Base-by-base conservation (phyloP, 2,113 vertebrate genomes). In the Melierax canorus region DNA sequence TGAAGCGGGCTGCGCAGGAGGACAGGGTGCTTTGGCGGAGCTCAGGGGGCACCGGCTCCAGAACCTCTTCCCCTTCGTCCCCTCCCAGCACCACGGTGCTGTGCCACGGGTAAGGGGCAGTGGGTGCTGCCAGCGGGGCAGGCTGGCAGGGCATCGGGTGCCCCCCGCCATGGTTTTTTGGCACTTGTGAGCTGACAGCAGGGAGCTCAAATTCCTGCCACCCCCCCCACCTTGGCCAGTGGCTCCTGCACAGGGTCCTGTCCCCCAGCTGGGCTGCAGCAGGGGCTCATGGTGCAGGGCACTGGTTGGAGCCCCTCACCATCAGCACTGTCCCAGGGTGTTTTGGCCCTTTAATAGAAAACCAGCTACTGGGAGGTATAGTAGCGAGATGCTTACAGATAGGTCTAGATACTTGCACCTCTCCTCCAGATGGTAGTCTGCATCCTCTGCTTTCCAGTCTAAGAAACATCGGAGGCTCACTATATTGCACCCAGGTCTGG, bases 241-340 rank as follows among this genome's bases (percentile, higher is more conserved):
- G 24, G 26, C 34, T 78, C 45, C 69, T 5, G 3, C 1, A 3
- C 43, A 60, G 39, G 38, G 38, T 27, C 30, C 21, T 11, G 45
- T 27, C 22, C 26, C 21, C 21, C 0, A 1, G 27, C 50, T 0
- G 1, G n/a, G 15, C 50, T n/a, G 43, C 1, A 3, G 18, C 45
- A 18, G 38, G 41, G 20, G 7, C 9, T 39, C 1, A 0, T 18
- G 34, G 15, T 12, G 15, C 27, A 30, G 51, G 56, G 27, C 14
- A 22, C 46, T 20, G 68, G 12, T 39, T 10, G 6, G 59, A 75
- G 38, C 50, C 73, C 41, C n/a, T 56, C 48, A 18, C 27, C 38
- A 3, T 7, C 82, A 45, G 22, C 20, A 0, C 56, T 32, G 23
- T 56, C 68, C n/a, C 63, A 3, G 43, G 6, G 30, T 14, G 62